Evolutionary conservation across 2,888 invertebrate species (phyloP).

Genomic region (Drosophila paranaensis): DNA sequence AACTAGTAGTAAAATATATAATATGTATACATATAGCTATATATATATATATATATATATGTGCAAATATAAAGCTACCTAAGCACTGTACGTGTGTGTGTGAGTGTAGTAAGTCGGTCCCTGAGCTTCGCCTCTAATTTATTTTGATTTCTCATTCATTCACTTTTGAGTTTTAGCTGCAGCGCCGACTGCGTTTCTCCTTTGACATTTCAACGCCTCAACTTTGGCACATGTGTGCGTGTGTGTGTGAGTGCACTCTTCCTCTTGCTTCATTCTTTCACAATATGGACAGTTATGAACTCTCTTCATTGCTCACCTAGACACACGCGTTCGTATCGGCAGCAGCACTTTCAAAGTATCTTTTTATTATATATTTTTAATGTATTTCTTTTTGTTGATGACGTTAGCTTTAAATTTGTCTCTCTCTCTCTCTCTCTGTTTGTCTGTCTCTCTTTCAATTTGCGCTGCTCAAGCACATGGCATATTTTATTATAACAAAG

Average conservation of each 20-base stretch:
- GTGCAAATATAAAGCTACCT: slow-evolving; percentile 27
- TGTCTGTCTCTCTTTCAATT: slow-evolving; percentile 48
- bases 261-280: slow-evolving; percentile 3
- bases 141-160: background rate
- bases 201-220: slow-evolving; percentile 27
- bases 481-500: slow-evolving; percentile 48
- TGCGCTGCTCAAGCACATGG: slow-evolving; percentile 70
- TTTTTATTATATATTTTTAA: slow-evolving; percentile 24
- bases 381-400: slow-evolving; percentile 61
- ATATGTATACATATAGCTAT: slow-evolving; percentile 20
- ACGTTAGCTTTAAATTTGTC: slow-evolving; percentile 65
- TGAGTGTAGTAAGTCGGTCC: background rate
- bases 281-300: slow-evolving; percentile 8
- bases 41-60: slow-evolving; percentile 12
- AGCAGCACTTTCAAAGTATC: slow-evolving; percentile 48
- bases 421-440: background rate
- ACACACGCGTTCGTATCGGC: slow-evolving; percentile 25
- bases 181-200: slow-evolving; percentile 36
- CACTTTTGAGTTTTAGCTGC: slow-evolving; percentile 17
- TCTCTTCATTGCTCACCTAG: slow-evolving; percentile 32
- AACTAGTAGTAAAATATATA: slow-evolving; percentile 13
- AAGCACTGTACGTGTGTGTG: slow-evolving; percentile 12
- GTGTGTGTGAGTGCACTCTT: slow-evolving; percentile 7
- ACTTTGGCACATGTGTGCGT: slow-evolving; percentile 68
- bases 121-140: background rate